Evolutionary conservation across 2,888 invertebrate species (phyloP).

Genomic region (Caenorhabditis sinica): DNA sequence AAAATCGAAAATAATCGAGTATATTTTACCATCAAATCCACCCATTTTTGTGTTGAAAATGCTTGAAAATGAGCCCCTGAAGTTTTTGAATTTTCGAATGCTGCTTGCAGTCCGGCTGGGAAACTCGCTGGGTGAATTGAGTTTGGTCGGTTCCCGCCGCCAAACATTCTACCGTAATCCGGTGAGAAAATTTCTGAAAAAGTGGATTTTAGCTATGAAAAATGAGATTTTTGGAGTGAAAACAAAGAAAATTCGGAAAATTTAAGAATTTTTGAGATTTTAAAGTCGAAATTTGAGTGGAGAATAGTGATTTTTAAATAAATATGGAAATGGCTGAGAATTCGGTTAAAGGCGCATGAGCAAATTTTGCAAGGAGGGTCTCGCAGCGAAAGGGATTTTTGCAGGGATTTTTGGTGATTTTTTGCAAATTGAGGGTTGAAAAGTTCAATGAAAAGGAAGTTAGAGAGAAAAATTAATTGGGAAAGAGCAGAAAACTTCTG

Average conservation of each 20-base stretch:
- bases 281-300: not conserved
- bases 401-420: too few relatives aligned
- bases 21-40: too few relatives aligned
- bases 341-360: not conserved
- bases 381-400: not conserved
- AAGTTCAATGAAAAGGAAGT: too few relatives aligned
- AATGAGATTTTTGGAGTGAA: not conserved
- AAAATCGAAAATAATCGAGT: too few relatives aligned
- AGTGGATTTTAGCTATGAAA: not conserved
- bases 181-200: not conserved
- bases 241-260: not conserved
- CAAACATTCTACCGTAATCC: conserved; percentile 4
- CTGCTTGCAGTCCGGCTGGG: not conserved
- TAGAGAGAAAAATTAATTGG: too few relatives aligned
- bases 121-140: too few relatives aligned
- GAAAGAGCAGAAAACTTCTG: too few relatives aligned
- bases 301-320: not conserved
- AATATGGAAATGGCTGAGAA: not conserved
- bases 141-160: not conserved
- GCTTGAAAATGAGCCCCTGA: too few relatives aligned
- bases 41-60: not conserved
- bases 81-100: not conserved
- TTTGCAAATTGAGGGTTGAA: too few relatives aligned
- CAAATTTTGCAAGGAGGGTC: not conserved
- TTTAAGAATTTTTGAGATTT: not conserved